Evolutionary conservation across 2,888 invertebrate species (phyloP).

Genomic region (Bhutanitis thaidina): DNA sequence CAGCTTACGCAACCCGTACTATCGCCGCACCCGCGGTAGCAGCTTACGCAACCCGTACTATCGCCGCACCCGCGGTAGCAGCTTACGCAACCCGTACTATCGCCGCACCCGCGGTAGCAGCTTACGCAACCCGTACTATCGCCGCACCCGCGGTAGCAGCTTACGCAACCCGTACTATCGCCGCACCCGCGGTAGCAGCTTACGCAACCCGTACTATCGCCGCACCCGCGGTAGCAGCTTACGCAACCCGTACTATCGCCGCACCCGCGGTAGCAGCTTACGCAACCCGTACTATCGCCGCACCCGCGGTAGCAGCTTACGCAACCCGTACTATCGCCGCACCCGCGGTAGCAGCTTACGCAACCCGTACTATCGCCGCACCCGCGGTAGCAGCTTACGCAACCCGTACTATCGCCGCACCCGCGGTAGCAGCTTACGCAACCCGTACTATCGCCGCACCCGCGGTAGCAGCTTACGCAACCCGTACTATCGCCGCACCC

Average conservation of each 20-base stretch:
- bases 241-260: slow-evolving; percentile 81
- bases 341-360: slow-evolving; percentile 37
- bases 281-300: slow-evolving; percentile 24
- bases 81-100: slow-evolving; percentile 25
- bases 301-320: slow-evolving; percentile 25
- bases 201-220: slow-evolving; percentile 64
- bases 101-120: slow-evolving; percentile 25
- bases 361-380: slow-evolving; percentile 37
- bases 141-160: slow-evolving; percentile 35
- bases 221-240: slow-evolving; percentile 80
- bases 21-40: slow-evolving; percentile 79
- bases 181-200: slow-evolving; percentile 47
- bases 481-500: slow-evolving; percentile 33
- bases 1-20: slow-evolving; percentile 56
- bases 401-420: slow-evolving; percentile 65
- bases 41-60: slow-evolving; percentile 81
- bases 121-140: slow-evolving; percentile 29
- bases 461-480: slow-evolving; percentile 56
- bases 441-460: slow-evolving; percentile 82
- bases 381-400: slow-evolving; percentile 56
- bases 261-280: slow-evolving; percentile 82
- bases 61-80: slow-evolving; percentile 82
- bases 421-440: slow-evolving; percentile 81
- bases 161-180: slow-evolving; percentile 41
- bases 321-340: slow-evolving; percentile 33